Evolutionary conservation across 2,888 invertebrate species (phyloP).

Genomic region (Anthrax anthrax): DNA sequence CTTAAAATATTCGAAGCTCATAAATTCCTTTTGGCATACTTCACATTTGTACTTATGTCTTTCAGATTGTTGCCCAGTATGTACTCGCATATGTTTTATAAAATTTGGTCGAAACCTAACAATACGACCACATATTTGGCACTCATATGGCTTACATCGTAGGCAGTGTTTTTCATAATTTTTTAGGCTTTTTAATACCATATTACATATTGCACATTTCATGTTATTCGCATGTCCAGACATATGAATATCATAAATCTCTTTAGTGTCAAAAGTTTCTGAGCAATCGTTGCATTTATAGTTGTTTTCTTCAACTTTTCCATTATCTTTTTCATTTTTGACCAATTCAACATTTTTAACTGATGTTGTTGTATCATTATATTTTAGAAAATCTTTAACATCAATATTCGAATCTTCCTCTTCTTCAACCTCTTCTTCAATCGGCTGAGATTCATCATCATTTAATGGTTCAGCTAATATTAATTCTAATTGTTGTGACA

Average conservation of each 20-base stretch:
- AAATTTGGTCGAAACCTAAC: conserved; percentile 34
- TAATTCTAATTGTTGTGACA: conserved; percentile 36
- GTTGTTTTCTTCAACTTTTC: neutral
- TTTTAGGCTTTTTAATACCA: conserved; percentile 32
- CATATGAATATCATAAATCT: conserved; percentile 31
- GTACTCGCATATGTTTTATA: conserved; percentile 35
- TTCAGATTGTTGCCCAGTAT: conserved; percentile 32
- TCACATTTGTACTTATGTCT: conserved; percentile 40
- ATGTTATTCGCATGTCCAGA: conserved; percentile 34
- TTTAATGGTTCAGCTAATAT: conserved; percentile 29
- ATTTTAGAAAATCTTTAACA: conserved; percentile 21
- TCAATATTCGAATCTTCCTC: conserved; percentile 28
- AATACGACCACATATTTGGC: conserved; percentile 32
- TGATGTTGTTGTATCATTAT: neutral
- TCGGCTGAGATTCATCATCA: conserved; percentile 8
- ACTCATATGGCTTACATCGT: conserved; percentile 34
- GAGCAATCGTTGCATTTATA: conserved; percentile 30
- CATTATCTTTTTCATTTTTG: neutral
- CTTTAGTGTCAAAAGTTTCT: conserved; percentile 31
- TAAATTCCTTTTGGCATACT: conserved; percentile 41
- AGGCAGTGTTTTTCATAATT: conserved; percentile 34
- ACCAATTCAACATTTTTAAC: neutral
- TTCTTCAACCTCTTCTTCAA: neutral
- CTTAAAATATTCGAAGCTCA: conserved; percentile 39
- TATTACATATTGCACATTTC: conserved; percentile 35